Base-by-base conservation (phyloP, 37 sponge, comb jelly and placozoan genomes). In the Dysidea cf. avara region DNA sequence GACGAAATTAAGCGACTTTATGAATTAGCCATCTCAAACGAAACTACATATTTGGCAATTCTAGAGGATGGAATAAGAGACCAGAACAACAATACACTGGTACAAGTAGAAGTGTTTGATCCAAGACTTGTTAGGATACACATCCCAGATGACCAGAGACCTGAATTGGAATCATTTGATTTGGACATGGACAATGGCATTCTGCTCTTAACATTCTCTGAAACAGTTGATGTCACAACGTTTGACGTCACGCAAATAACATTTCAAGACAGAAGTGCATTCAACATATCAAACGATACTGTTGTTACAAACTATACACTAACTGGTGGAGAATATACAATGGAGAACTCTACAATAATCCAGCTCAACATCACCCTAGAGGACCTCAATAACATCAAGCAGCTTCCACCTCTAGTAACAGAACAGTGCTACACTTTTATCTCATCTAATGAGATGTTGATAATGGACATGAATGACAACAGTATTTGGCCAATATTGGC, bases 391-490 rank as follows among this genome's bases (percentile, higher is more conserved):
- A 62, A 77, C 58, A 58, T 95, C 38, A 90, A 84, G 58, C 63
- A 82, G 22, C 64, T 87, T 39, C 67, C 61, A 5, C 40, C 56
- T 0, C 73, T 95, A 26, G 88, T 81, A 25, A 60, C 66, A 28
- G 34, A 54, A 28, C 16, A 54, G 49, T 52, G 58, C 18, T 54
- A 76, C 6, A 90, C 96, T 11, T 95, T 53, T 53, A 68, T 95
- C 43, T 67, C 86, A 7, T 61, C 87, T 49, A 53, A 85, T 13
- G 28, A 50, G 2, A 32, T 38, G 0, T 66, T 90, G 11, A 61
- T 95, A 22, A 43, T 40, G 38, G 92, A 95, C 74, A 87, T 92
- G 88, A 81, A 81, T 80, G 81, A 39, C 12, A 95, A 95, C 47
- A 83, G 68, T 49, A 59, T 86, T 0, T 63, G 61, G 5, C 56